Evolutionary conservation across 2,888 invertebrate species (phyloP).

Genomic region (Brachycybe producta): DNA sequence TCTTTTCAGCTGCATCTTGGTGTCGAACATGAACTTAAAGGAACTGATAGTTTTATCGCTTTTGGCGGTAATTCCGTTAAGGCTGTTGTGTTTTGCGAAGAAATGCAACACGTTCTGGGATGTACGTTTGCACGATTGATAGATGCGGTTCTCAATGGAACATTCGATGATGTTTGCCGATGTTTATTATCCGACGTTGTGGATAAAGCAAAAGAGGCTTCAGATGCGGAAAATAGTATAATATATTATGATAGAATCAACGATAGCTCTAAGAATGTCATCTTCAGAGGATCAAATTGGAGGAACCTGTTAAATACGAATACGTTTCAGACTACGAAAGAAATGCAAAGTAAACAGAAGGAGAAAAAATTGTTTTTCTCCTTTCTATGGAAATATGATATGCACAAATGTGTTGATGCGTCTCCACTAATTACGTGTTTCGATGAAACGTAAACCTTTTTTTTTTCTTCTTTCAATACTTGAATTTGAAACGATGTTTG

Average conservation of each 20-base stretch:
- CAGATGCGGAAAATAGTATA: too few relatives aligned
- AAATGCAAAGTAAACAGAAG: too few relatives aligned
- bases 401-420: constrained; percentile 71
- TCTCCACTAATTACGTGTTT: constrained; percentile 41
- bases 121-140: constrained; percentile 26
- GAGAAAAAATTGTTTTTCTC: constrained; percentile 6
- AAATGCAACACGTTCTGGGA: constrained; percentile 36
- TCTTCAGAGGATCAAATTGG: too few relatives aligned
- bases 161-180: constrained; percentile 24
- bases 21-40: neutral
- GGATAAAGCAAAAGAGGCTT: neutral
- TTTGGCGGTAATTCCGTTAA: constrained; percentile 56
- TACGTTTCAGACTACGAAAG: too few relatives aligned
- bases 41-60: constrained; percentile 27
- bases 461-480: too few relatives aligned
- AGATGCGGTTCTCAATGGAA: constrained; percentile 28
- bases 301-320: too few relatives aligned
- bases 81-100: constrained; percentile 49
- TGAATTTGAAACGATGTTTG: neutral
- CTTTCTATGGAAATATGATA: constrained; percentile 44
- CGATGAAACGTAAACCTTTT: too few relatives aligned
- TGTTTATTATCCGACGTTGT: constrained; percentile 21
- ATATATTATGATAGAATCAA: too few relatives aligned
- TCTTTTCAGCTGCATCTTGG: constrained; percentile 18
- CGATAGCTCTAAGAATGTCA: too few relatives aligned